Percentiles rank a stretch among this genome's conserved stretches.
These are phyloP conservation scores for Mormyrus iriodes DNA, from an alignment of 2,113 vertebrate genomes.

Conservation along the genomic window DNA sequence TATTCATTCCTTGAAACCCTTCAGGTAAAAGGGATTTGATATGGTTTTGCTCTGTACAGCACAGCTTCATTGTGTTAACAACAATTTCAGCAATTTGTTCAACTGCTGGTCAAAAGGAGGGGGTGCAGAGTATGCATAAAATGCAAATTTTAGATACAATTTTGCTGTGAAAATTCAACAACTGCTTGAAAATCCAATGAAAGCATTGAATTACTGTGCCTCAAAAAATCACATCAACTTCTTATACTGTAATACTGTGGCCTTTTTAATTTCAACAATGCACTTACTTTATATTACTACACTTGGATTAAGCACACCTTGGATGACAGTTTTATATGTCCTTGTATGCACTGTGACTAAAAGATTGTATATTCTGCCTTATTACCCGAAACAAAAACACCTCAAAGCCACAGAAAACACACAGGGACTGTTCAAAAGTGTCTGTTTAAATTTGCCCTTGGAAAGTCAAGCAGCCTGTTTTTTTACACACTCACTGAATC, in stretches of 20 bases:
- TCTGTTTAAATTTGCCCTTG: neutral
- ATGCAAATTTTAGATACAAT: neutral
- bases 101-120: neutral
- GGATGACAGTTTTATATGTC: neutral
- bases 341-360: neutral
- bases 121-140: neutral
- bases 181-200: neutral
- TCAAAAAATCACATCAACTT: neutral
- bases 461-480: neutral
- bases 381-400: constrained; percentile 20
- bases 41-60: neutral
- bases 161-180: neutral
- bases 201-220: neutral
- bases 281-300: neutral
- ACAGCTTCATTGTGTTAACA: neutral
- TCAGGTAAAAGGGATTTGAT: neutral
- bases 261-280: neutral
- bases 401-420: neutral
- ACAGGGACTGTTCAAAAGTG: neutral
- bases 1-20: neutral
- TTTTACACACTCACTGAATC: constrained; percentile 3
- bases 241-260: neutral
- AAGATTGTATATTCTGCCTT: constrained; percentile 8
- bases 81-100: neutral
- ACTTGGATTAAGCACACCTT: neutral